These are phyloP conservation scores for Globodera rostochiensis DNA, from an alignment of 1,140 invertebrate genomes.

Conservation along the genomic window DNA sequence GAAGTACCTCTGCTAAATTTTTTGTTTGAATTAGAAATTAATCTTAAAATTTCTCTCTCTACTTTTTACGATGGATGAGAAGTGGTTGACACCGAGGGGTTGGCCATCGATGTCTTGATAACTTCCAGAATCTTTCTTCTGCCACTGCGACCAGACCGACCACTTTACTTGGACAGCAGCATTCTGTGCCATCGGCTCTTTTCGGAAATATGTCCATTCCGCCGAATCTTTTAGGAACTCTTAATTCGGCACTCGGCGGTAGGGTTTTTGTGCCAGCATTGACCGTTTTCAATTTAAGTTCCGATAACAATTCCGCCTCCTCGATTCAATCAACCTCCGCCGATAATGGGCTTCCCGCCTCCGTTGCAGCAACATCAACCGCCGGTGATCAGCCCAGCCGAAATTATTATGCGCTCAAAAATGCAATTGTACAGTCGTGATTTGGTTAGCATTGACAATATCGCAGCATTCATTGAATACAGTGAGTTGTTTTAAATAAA, in stretches of 20 bases:
- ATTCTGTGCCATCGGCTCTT: neutral
- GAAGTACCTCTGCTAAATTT: too few relatives aligned
- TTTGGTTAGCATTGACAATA: slow-evolving; percentile 20
- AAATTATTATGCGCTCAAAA: slow-evolving; percentile 37
- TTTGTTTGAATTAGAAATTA: too few relatives aligned
- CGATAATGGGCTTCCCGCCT: neutral
- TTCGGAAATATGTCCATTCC: neutral
- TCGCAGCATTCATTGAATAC: slow-evolving; percentile 36
- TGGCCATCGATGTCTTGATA: too few relatives aligned
- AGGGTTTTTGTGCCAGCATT: neutral
- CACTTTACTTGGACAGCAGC: neutral
- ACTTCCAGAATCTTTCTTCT: neutral
- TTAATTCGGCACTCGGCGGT: slow-evolving; percentile 12
- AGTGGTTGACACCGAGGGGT: too few relatives aligned
- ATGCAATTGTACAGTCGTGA: slow-evolving; percentile 37
- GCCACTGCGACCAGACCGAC: neutral
- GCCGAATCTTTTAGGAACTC: slow-evolving; percentile 11
- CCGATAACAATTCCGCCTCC: slow-evolving; percentile 20
- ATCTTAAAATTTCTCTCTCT: too few relatives aligned
- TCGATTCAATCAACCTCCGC: slow-evolving; percentile 4
- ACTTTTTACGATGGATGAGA: too few relatives aligned
- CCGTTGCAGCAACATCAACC: neutral
- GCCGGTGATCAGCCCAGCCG: slow-evolving; percentile 1
- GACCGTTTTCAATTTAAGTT: slow-evolving; percentile 2
- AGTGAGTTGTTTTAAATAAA: slow-evolving; percentile 1